Evolutionary conservation across 2,113 vertebrate species (phyloP).

Genomic region (Gymnocephalus cernua): DNA sequence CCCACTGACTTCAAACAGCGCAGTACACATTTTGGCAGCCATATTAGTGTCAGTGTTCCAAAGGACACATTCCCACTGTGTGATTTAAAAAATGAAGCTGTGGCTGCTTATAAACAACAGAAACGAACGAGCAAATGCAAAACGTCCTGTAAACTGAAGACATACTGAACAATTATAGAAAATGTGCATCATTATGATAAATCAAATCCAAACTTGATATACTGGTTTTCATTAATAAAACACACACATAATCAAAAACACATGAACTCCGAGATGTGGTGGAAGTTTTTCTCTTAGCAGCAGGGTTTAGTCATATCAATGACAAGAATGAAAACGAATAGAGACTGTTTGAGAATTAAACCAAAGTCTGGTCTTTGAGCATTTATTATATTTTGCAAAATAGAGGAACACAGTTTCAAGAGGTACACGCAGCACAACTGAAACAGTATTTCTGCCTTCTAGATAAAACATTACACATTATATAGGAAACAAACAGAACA

Average conservation of each 20-base stretch:
- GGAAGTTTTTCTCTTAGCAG: no score
- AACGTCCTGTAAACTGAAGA: conserved; percentile 19
- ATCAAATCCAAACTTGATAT: conserved; percentile 11
- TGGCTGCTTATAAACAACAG: conserved; percentile 32
- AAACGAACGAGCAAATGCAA: conserved; percentile 19
- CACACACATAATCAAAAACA: conserved; percentile 8
- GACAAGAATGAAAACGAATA: no score
- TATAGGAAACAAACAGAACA: no score
- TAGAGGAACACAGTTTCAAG: no score
- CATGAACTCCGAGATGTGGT: neutral
- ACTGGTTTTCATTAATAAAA: conserved; percentile 11
- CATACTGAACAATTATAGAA: conserved; percentile 4
- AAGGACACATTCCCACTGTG: conserved; percentile 68
- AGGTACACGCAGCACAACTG: no score
- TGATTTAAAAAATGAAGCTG: conserved; percentile 49
- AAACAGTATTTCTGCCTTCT: no score
- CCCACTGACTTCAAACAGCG: conserved; percentile 69
- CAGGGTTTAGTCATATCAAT: no score
- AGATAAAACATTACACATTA: no score
- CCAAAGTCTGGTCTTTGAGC: no score
- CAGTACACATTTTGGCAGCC: conserved; percentile 53
- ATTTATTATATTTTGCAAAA: no score
- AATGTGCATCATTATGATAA: neutral
- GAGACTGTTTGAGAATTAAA: no score
- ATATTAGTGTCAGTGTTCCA: conserved; percentile 67